phyloP scores from a whole-genome alignment of 2,113 vertebrate genomes.

The Anolis sagrei region DNA sequence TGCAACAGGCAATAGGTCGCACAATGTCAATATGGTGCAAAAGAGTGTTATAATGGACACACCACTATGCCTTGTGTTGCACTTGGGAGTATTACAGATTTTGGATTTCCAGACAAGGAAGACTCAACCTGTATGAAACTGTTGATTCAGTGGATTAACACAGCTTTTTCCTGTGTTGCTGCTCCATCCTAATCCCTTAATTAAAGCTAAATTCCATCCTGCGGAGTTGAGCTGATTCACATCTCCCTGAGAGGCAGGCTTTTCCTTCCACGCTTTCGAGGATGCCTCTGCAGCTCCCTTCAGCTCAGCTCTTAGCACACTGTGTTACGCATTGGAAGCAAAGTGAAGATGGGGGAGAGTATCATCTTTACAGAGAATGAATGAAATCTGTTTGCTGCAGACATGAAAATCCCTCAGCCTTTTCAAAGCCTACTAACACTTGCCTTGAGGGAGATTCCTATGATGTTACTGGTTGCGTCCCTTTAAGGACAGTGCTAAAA shows the following conservation, averaged over 20 bases:
- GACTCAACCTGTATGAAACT: constrained; percentile 24
- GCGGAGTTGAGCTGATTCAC: neutral
- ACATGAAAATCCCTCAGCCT: neutral
- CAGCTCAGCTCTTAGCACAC: accelerated
- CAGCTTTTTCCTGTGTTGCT: neutral
- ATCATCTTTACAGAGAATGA: neutral
- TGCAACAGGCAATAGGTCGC: neutral
- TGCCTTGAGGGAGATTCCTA: neutral
- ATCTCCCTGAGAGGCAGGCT: neutral
- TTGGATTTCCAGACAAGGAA: too few species aligned
- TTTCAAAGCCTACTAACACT: neutral
- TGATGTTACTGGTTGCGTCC: neutral
- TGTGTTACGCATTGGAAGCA: neutral
- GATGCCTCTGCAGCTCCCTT: neutral
- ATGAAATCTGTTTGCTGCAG: neutral
- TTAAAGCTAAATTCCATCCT: constrained; percentile 26
- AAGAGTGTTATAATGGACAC: too few species aligned
- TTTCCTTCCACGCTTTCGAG: accelerated
- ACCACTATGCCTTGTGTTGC: too few species aligned
- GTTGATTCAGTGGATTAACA: constrained; percentile 29
- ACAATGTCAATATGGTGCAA: neutral
- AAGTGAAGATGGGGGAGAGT: constrained; percentile 19
- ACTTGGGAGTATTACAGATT: too few species aligned
- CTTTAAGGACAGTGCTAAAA: neutral
- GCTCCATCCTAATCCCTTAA: constrained; percentile 48